Evolutionary conservation across 2,888 invertebrate genomes (phyloP).

Genomic region (Eilema sororculum): DNA sequence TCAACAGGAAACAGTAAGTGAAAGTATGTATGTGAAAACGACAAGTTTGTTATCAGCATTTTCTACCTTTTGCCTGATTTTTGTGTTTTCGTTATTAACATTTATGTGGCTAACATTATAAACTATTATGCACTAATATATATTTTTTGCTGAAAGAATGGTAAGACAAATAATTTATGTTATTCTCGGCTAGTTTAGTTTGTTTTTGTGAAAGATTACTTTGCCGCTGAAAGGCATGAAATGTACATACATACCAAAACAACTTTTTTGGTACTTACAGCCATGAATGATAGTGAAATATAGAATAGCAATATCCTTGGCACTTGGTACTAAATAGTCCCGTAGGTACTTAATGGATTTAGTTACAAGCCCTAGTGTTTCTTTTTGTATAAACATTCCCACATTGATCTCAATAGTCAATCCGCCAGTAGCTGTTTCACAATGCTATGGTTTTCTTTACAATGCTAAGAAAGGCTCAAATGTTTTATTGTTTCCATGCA

Average conservation of each 20-base stretch:
- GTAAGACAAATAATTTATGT: conserved; percentile 56
- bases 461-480: conserved; percentile 25
- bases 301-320: conserved; percentile 51
- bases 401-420: conserved; percentile 23
- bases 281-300: conserved; percentile 27
- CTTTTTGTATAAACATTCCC: conserved; percentile 5
- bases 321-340: conserved; percentile 41
- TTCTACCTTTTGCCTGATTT: conserved; percentile 73
- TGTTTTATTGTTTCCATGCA: conserved; percentile 21
- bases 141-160: conserved; percentile 66
- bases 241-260: conserved; percentile 38
- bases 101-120: conserved; percentile 82
- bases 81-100: conserved; percentile 74
- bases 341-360: conserved; percentile 32
- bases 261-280: conserved; percentile 18
- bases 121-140: conserved; percentile 71
- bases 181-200: conserved; percentile 54
- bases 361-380: conserved; percentile 28
- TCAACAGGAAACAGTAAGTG: conserved; percentile 93
- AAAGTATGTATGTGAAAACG: conserved; percentile 84
- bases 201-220: conserved; percentile 54
- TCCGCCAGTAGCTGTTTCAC: conserved; percentile 25
- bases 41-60: conserved; percentile 65
- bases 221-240: conserved; percentile 58
- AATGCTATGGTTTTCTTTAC: conserved; percentile 34